Conservation (phyloP, 2,888 invertebrate species). For the Tiliacea citrago region DNA sequence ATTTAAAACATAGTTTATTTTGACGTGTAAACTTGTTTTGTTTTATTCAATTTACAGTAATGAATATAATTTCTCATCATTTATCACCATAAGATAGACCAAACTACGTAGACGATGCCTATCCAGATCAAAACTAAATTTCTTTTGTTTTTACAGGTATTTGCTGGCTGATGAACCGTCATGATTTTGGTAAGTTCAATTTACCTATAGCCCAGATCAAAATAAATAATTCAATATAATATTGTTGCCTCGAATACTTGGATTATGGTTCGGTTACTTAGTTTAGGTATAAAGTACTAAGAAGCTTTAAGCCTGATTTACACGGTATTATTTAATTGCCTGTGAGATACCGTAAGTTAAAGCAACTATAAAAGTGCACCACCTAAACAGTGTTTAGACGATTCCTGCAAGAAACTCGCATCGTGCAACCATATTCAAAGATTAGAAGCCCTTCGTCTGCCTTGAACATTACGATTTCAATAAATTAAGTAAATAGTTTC, state of each 20-base stretch:
- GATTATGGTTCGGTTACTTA: background rate
- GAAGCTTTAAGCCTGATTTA: background rate
- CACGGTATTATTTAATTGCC: background rate
- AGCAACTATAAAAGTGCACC: background rate
- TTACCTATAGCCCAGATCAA: background rate
- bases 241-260: too few relatives aligned
- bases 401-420: too few relatives aligned
- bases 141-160: constrained; percentile 44
- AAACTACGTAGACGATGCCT: background rate
- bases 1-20: background rate
- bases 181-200: constrained; percentile 64
- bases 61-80: background rate
- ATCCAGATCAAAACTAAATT: background rate
- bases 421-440: background rate
- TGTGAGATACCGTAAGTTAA: background rate
- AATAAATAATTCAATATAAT: too few relatives aligned
- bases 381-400: background rate
- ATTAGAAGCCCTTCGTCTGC: background rate
- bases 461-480: background rate
- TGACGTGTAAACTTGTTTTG: too few relatives aligned
- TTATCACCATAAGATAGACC: background rate
- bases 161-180: constrained; percentile 35
- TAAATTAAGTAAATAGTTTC: background rate
- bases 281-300: background rate
- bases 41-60: too few relatives aligned